phyloP scores from a whole-genome alignment of 2,113 vertebrate species.

The Phycodurus eques region DNA sequence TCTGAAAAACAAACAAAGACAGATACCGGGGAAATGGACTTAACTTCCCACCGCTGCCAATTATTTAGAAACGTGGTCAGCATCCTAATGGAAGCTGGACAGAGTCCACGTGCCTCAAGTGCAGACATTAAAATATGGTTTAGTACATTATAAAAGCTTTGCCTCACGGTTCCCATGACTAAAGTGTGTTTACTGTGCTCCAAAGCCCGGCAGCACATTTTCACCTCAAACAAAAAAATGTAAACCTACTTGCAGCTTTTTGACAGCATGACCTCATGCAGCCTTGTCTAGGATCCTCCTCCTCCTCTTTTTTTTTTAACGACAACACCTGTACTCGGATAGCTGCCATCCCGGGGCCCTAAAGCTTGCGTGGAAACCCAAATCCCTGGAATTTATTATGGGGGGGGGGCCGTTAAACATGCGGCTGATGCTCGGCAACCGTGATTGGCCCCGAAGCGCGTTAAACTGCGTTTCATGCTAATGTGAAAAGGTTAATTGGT shows the following conservation, averaged over 20 bases:
- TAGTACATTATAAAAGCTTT: conserved; percentile 14
- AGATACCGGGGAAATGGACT: not conserved
- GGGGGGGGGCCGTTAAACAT: conserved; percentile 44
- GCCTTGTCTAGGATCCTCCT: conserved; percentile 7
- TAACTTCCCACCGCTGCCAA: not conserved
- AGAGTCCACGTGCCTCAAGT: not conserved
- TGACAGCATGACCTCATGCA: conserved; percentile 27
- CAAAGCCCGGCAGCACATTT: conserved; percentile 6
- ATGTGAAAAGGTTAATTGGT: conserved; percentile 21
- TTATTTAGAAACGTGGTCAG: not conserved
- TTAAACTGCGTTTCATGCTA: conserved; percentile 36
- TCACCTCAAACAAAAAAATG: conserved; percentile 6
- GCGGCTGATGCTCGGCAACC: conserved; percentile 35
- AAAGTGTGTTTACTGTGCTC: conserved; percentile 32
- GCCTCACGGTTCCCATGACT: conserved; percentile 50
- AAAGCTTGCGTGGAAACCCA: conserved; percentile 55
- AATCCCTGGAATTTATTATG: conserved; percentile 58
- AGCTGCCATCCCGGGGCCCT: conserved; percentile 27
- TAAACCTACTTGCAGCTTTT: not conserved
- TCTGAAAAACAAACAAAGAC: not conserved
- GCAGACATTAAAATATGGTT: conserved; percentile 1
- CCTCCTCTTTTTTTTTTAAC: conserved; percentile 23
- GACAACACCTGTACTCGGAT: conserved; percentile 47
- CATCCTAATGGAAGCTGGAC: not conserved
- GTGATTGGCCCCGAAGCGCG: conserved; percentile 34